Conservation (phyloP, 2,113 vertebrate species). For the Grammomys surdaster region DNA sequence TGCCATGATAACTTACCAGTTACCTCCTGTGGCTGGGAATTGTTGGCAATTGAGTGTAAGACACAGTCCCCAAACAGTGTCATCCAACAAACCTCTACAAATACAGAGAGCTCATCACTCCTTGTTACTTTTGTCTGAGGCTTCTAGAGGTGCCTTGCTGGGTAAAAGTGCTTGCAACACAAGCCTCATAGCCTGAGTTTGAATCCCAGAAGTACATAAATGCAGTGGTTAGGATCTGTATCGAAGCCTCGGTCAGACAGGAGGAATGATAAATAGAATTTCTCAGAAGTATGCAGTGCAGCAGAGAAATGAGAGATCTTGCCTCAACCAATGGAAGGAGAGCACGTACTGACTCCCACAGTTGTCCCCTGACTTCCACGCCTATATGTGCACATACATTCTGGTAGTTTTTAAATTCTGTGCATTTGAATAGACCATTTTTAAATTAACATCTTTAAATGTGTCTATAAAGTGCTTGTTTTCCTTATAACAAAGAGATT, state of each 20-base stretch:
- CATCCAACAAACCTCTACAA: neutral
- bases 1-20: neutral
- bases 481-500: neutral
- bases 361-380: neutral
- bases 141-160: neutral
- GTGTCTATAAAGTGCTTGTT: conserved; percentile 1
- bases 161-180: neutral
- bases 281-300: neutral
- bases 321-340: neutral
- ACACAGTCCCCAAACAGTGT: neutral
- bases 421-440: neutral
- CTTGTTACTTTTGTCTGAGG: neutral
- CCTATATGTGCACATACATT: neutral
- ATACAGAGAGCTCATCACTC: neutral
- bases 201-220: neutral
- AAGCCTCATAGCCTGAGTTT: neutral
- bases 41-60: neutral
- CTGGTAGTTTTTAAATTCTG: neutral
- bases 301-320: neutral
- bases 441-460: neutral
- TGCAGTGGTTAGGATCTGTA: neutral
- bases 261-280: neutral
- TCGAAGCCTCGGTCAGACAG: neutral
- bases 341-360: neutral
- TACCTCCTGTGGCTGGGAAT: neutral